Evolutionary conservation across 2,113 vertebrate genomes (phyloP).

Genomic region (Nannospalax galili): DNA sequence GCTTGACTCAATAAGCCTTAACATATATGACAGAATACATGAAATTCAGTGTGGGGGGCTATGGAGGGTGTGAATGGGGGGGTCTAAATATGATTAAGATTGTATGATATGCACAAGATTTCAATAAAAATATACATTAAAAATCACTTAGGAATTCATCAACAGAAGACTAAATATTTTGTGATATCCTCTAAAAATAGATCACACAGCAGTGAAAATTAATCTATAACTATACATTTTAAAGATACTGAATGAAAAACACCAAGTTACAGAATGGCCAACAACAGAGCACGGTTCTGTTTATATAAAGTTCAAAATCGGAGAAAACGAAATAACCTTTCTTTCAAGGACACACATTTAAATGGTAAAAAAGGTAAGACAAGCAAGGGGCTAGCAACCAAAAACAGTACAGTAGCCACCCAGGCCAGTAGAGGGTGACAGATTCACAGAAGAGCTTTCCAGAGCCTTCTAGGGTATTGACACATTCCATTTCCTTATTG

Average conservation of each 20-base stretch:
- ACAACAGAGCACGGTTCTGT: not conserved
- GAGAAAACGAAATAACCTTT: not conserved
- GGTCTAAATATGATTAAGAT: too few relatives aligned
- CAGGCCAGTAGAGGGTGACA: fast-evolving
- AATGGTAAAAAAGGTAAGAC: too few relatives aligned
- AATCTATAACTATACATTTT: not conserved
- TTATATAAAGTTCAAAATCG: not conserved
- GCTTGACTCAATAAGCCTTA: too few relatives aligned
- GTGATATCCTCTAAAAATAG: not conserved
- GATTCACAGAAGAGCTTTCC: not conserved
- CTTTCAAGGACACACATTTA: not conserved
- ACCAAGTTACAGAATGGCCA: too few relatives aligned
- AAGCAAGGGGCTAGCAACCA: not conserved
- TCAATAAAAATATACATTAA: too few relatives aligned
- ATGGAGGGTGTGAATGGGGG: too few relatives aligned
- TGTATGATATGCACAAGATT: too few relatives aligned
- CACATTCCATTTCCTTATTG: too few relatives aligned
- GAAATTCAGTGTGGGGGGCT: too few relatives aligned
- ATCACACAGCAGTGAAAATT: not conserved
- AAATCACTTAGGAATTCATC: not conserved
- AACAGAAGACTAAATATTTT: not conserved
- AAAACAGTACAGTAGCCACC: not conserved
- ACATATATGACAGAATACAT: too few relatives aligned
- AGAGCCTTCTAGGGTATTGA: fast-evolving
- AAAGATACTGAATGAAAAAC: not conserved